A percentile compares a stretch with the other conserved stretches of the same genome.
phyloP scores from a whole-genome alignment of 2,797 vertebrate genomes.

The Dipus sagitta region DNA sequence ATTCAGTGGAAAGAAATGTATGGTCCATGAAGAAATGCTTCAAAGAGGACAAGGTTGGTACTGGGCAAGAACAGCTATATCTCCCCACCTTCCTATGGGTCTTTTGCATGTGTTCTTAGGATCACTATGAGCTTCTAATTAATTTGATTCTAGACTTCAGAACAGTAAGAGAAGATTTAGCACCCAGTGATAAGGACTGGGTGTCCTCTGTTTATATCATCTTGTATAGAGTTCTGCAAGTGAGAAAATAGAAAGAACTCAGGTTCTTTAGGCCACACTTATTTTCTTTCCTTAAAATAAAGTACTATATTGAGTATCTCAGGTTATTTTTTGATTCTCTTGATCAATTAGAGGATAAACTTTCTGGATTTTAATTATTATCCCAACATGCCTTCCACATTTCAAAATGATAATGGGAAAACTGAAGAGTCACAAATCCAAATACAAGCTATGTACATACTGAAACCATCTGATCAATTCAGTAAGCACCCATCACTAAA shows the following conservation, averaged over 20 bases:
- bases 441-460: background rate
- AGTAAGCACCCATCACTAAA: background rate
- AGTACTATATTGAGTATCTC: background rate
- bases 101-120: conserved; percentile 64
- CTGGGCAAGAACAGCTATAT: conserved; percentile 39
- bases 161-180: conserved; percentile 78
- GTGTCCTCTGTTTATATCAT: conserved; percentile 70
- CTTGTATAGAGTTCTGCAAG: conserved; percentile 61
- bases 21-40: conserved; percentile 68
- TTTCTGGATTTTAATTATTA: conserved; percentile 19
- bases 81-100: conserved; percentile 18
- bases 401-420: conserved; percentile 51
- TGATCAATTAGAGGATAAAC: background rate
- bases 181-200: conserved; percentile 70
- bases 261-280: conserved; percentile 69
- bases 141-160: conserved; percentile 74
- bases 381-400: conserved; percentile 10
- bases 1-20: conserved; percentile 84
- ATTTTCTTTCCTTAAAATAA: conserved; percentile 10
- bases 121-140: conserved; percentile 63
- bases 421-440: conserved; percentile 13
- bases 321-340: conserved; percentile 20
- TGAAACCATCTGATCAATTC: background rate
- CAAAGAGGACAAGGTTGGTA: conserved; percentile 51
- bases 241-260: conserved; percentile 5